phyloP scores from a whole-genome alignment of 2,797 vertebrate genomes.

The Chrysolophus pictus region DNA sequence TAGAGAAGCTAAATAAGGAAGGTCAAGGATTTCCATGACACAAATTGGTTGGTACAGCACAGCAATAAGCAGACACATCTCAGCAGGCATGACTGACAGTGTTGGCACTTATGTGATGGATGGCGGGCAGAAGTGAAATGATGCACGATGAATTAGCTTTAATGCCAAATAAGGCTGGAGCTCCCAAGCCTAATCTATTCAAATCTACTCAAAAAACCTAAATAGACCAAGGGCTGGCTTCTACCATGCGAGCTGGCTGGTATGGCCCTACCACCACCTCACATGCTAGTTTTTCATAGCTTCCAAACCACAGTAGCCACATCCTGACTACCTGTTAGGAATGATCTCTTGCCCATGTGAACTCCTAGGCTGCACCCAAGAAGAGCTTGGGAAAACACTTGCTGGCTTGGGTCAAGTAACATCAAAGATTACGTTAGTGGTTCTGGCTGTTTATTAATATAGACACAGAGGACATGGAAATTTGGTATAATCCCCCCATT shows the following conservation, averaged over 20 bases:
- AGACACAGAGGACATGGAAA: not conserved
- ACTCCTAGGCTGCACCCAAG: not conserved
- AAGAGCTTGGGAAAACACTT: not conserved
- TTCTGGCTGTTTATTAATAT: not conserved
- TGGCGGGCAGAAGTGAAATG: not conserved
- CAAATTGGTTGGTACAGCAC: not conserved
- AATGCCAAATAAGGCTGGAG: not conserved
- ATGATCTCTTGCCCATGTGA: not conserved
- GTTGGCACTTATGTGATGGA: not conserved
- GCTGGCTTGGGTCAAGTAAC: not conserved
- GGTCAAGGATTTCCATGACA: conserved; percentile 66
- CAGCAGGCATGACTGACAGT: not conserved
- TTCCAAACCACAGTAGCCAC: not conserved
- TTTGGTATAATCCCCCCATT: not conserved
- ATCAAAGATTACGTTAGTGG: not conserved
- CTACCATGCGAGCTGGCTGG: not conserved
- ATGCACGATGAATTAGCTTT: not conserved
- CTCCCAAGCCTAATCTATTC: not conserved
- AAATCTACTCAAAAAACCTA: not conserved
- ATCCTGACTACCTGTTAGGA: not conserved
- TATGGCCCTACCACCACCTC: not conserved
- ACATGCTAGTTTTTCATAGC: not conserved
- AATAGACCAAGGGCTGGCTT: not conserved
- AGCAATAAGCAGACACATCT: conserved; percentile 32
- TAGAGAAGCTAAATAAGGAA: conserved; percentile 53